Percentiles rank a stretch among this genome's conserved stretches.
phyloP scores from a whole-genome alignment of 2,797 vertebrate species.

The Lepilemur ruficaudatus region DNA sequence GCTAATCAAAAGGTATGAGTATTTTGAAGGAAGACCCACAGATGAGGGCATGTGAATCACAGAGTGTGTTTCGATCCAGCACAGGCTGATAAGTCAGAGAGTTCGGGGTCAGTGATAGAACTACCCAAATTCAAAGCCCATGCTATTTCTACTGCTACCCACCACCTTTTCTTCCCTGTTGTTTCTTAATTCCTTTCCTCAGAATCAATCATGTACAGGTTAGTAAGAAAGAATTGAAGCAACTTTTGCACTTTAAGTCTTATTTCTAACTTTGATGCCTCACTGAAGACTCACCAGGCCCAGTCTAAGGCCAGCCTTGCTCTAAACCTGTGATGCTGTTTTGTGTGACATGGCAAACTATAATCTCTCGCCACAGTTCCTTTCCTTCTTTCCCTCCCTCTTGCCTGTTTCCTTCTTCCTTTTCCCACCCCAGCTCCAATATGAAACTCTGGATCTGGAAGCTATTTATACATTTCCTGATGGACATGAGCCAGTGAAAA shows the following conservation, averaged over 20 bases:
- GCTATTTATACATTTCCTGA: not conserved
- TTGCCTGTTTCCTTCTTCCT: not conserved
- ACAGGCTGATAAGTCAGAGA: not conserved
- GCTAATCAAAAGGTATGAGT: not conserved
- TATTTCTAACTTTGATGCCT: not conserved
- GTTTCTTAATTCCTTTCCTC: not conserved
- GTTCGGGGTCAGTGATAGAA: not conserved
- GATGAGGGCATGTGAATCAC: not conserved
- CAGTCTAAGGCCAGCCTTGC: not conserved
- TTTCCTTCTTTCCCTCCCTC: not conserved
- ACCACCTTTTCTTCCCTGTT: not conserved
- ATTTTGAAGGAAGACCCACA: not conserved
- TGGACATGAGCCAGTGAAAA: not conserved
- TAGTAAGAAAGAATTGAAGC: not conserved
- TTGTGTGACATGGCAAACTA: not conserved
- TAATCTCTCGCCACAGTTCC: not conserved
- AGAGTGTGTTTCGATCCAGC: not conserved
- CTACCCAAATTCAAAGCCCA: not conserved
- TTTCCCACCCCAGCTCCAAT: not conserved
- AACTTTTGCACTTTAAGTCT: conserved; percentile 2
- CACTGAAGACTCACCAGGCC: not conserved
- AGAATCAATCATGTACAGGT: not conserved
- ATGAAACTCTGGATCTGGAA: not conserved
- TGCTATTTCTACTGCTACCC: not conserved
- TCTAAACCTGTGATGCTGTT: not conserved